A percentile compares a stretch with the other conserved stretches of the same genome.
These are phyloP conservation scores for Ornithorhynchus anatinus DNA, from an alignment of 2,113 vertebrate species.

Conservation along the genomic window DNA sequence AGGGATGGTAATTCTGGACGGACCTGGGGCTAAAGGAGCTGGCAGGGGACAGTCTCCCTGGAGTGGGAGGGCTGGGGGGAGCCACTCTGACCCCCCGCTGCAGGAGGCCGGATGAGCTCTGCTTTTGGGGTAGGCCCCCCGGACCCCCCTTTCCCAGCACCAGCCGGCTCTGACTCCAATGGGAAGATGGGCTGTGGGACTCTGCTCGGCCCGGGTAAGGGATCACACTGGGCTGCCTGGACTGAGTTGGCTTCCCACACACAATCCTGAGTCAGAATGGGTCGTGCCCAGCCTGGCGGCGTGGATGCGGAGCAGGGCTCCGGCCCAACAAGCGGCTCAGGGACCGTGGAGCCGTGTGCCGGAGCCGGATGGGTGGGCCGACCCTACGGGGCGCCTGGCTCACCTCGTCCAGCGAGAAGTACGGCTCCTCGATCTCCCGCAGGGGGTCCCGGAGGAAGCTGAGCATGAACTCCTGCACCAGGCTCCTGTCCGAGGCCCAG, in stretches of 20 bases:
- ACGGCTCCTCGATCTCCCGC: slow-evolving; percentile 93
- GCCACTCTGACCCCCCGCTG: neutral
- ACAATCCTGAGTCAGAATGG: neutral
- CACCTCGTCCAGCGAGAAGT: slow-evolving; percentile 92
- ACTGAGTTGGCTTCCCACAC: neutral
- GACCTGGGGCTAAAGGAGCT: no score
- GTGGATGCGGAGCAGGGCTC: neutral
- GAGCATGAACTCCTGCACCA: slow-evolving; percentile 95
- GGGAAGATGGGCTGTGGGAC: neutral
- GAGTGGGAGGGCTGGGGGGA: neutral
- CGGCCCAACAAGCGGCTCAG: neutral
- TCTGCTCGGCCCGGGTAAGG: neutral
- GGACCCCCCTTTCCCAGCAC: neutral
- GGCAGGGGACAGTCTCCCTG: no score
- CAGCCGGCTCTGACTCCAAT: neutral
- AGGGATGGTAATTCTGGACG: no score
- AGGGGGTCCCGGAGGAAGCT: slow-evolving; percentile 92
- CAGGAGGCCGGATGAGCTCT: neutral
- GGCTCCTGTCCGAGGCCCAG: slow-evolving; percentile 86
- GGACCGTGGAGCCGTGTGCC: no score
- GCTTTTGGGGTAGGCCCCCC: neutral
- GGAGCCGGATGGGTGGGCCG: no score
- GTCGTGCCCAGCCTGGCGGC: no score
- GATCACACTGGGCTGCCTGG: neutral
- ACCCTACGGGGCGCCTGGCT: neutral